Base-by-base conservation (phyloP, 2,888 invertebrate genomes). In the Timandra comae region DNA sequence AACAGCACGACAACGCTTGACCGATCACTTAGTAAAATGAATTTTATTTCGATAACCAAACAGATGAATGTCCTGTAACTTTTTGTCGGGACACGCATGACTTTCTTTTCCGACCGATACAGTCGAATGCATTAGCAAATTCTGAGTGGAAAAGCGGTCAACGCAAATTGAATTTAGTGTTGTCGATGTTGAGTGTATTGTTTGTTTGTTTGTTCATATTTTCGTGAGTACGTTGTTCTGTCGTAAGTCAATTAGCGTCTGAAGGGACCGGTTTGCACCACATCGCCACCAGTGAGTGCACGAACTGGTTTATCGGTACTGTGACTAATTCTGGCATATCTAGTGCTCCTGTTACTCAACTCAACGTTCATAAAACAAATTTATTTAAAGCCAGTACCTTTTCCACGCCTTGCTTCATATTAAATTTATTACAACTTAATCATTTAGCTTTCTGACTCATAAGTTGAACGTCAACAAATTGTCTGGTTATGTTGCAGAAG, bases 1-100 rank as follows among this genome's bases (percentile, higher is more conserved):
- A 70, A 71, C 69, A 82, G 81, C 73, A 81, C 73, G 76, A 75
- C 76, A 81, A 69, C 63, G 48, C 31, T 69, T 63, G 54, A 64
- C 49, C 58, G 66, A 76, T 79, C 75, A 72, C 71, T 77, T 74
- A 79, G 74, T 74, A 81, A 80, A 80, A 77, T 80, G 67, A 67
- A 56, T 79, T 82, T 81, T 82, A 82, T 81, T 73, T 55, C 66
- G 45, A 65, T 56, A 53, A 53, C 49, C 63, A 64, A 69, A 79
- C 78, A 75, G 81, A 76, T 72, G 79, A 80, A 69, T 79, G 69
- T 81, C 56, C 68, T 51, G 32, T 64, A 60, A 39, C 64, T 66
- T 67, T 70, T 72, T 69, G 47, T 63, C 55, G 46, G 51, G 52
- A 52, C 69, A 65, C 35, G 32, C 41, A 44, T 33, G 35, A 58